Conservation (phyloP, 2,888 invertebrate genomes). For the Sceliomorpha sp. region DNA sequence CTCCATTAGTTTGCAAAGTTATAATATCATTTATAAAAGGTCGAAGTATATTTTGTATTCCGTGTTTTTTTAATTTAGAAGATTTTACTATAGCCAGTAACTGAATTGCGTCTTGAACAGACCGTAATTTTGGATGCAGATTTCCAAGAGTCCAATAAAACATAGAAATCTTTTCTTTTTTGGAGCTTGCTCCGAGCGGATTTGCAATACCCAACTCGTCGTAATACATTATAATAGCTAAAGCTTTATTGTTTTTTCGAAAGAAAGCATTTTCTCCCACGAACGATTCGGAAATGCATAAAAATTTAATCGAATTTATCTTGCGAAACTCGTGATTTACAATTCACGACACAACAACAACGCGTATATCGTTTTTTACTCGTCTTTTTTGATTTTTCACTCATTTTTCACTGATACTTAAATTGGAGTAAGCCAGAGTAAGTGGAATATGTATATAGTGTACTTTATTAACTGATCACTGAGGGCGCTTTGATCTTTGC, state of each 20-base stretch:
- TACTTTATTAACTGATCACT: too few relatives aligned
- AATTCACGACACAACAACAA: too few relatives aligned
- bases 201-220: constrained; percentile 58
- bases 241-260: constrained; percentile 29
- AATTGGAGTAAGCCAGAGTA: too few relatives aligned
- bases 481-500: too few relatives aligned
- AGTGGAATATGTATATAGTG: too few relatives aligned
- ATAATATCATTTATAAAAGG: constrained; percentile 43
- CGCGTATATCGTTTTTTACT: too few relatives aligned
- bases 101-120: constrained; percentile 1
- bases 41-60: constrained; percentile 25
- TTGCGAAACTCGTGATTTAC: not conserved
- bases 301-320: not conserved
- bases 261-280: constrained; percentile 47
- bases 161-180: constrained; percentile 54
- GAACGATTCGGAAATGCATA: not conserved
- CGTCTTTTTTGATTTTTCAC: too few relatives aligned
- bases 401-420: too few relatives aligned
- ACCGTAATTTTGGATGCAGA: constrained; percentile 40
- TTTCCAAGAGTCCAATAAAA: constrained; percentile 59
- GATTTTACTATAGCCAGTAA: constrained; percentile 30
- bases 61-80: constrained; percentile 31
- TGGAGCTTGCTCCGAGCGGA: constrained; percentile 49
- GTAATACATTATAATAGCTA: constrained; percentile 57
- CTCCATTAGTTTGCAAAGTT: constrained; percentile 43